Conservation (phyloP, 2,888 invertebrate genomes). For the Drosophila limbata region DNA sequence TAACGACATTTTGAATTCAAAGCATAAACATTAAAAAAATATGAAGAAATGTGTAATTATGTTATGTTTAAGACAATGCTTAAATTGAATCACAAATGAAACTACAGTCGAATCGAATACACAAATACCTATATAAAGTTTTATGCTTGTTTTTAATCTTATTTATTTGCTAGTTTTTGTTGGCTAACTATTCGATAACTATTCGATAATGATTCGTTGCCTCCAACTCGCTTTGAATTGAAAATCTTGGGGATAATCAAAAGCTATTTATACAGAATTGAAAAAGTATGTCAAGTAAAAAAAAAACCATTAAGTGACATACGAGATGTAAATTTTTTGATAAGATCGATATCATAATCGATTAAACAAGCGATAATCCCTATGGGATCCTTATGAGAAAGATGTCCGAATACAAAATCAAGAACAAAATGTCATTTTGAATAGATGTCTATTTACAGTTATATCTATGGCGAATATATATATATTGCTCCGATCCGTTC, state of each 20-base stretch:
- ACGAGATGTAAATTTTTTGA: not conserved
- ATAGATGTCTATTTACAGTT: not conserved
- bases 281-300: not conserved
- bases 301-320: not conserved
- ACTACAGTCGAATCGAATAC: slow-evolving; percentile 14
- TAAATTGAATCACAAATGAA: slow-evolving; percentile 4
- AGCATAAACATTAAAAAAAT: slow-evolving; percentile 10
- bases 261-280: not conserved
- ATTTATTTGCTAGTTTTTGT: slow-evolving; percentile 9
- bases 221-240: slow-evolving; percentile 2
- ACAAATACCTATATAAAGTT: slow-evolving; percentile 12
- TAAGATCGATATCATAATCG: slow-evolving; percentile 6
- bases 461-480: not conserved
- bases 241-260: not conserved
- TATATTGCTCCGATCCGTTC: slow-evolving; percentile 7
- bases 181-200: slow-evolving; percentile 1
- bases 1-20: slow-evolving; percentile 11
- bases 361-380: slow-evolving; percentile 1
- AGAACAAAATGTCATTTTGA: not conserved
- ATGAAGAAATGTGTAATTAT: slow-evolving; percentile 13
- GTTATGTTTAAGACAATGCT: slow-evolving; percentile 23
- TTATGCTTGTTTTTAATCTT: slow-evolving; percentile 12
- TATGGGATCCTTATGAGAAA: not conserved
- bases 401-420: not conserved
- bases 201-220: not conserved